Percentiles rank a stretch among this genome's conserved stretches.
phyloP scores from a whole-genome alignment of 2,888 invertebrate genomes.

The Tortricodes alternella region DNA sequence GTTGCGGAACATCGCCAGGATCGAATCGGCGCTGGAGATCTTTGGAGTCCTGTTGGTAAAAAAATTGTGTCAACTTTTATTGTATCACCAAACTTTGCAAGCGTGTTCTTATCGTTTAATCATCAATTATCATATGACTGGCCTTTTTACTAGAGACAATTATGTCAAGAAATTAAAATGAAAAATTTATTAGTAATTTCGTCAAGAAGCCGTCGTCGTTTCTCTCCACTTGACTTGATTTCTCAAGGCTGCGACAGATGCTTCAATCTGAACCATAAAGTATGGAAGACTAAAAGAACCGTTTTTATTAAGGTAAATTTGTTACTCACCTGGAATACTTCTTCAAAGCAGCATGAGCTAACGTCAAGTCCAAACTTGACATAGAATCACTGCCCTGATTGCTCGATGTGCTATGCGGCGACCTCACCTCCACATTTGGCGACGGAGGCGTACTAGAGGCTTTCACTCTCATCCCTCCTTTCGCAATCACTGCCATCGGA shows the following conservation, averaged over 20 bases:
- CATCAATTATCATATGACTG: too few relatives aligned
- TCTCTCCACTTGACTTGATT: too few relatives aligned
- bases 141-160: too few relatives aligned
- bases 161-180: too few relatives aligned
- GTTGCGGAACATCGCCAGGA: conserved; percentile 90
- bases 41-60: conserved; percentile 78
- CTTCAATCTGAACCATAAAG: too few relatives aligned
- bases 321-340: conserved; percentile 73
- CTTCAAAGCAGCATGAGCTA: conserved; percentile 83
- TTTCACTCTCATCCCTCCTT: conserved; percentile 66
- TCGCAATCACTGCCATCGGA: conserved; percentile 72
- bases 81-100: not conserved
- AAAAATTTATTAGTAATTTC: too few relatives aligned
- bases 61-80: not conserved
- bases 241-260: too few relatives aligned
- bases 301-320: not conserved
- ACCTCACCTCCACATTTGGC: conserved; percentile 84
- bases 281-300: too few relatives aligned
- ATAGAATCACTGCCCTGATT: conserved; percentile 90
- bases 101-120: too few relatives aligned
- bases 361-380: conserved; percentile 87
- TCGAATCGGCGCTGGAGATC: conserved; percentile 90
- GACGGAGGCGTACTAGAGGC: conserved; percentile 84
- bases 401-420: conserved; percentile 87
- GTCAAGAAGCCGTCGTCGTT: too few relatives aligned